Evolutionary conservation across 2,113 vertebrate species (phyloP).

Genomic region (Galbula dea): DNA sequence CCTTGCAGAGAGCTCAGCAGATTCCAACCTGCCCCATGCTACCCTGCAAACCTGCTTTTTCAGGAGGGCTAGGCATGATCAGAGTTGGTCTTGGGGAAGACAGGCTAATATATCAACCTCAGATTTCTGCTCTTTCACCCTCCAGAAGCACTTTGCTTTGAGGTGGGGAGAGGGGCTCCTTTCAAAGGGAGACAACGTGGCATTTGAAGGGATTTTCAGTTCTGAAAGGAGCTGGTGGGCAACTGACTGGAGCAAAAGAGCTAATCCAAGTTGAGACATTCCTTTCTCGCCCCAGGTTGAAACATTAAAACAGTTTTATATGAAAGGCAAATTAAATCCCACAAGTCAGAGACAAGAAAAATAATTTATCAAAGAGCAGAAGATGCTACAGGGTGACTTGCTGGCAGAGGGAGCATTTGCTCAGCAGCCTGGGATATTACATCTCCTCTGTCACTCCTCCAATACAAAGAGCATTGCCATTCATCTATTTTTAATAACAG

Average conservation of each 20-base stretch:
- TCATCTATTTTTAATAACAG: conserved; percentile 62
- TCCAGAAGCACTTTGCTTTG: neutral
- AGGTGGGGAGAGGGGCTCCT: neutral
- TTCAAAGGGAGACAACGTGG: neutral
- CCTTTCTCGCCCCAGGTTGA: neutral
- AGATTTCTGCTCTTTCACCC: neutral
- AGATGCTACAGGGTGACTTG: neutral
- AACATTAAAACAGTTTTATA: neutral
- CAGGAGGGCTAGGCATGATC: neutral
- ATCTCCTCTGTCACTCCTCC: neutral
- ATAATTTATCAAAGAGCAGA: conserved; percentile 3
- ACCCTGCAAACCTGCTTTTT: neutral
- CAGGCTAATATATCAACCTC: neutral
- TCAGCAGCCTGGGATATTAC: neutral
- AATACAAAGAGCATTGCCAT: neutral
- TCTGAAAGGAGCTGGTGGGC: neutral
- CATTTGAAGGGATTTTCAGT: neutral
- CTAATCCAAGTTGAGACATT: conserved; percentile 2
- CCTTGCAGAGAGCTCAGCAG: neutral
- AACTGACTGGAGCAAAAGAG: neutral
- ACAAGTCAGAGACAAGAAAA: neutral
- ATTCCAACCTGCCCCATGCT: neutral
- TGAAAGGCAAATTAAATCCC: conserved; percentile 46
- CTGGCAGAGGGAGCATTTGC: conserved; percentile 22
- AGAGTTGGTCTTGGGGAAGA: neutral